Base-by-base conservation (phyloP, 2,888 invertebrate genomes). In the Amorpha juglandis region DNA sequence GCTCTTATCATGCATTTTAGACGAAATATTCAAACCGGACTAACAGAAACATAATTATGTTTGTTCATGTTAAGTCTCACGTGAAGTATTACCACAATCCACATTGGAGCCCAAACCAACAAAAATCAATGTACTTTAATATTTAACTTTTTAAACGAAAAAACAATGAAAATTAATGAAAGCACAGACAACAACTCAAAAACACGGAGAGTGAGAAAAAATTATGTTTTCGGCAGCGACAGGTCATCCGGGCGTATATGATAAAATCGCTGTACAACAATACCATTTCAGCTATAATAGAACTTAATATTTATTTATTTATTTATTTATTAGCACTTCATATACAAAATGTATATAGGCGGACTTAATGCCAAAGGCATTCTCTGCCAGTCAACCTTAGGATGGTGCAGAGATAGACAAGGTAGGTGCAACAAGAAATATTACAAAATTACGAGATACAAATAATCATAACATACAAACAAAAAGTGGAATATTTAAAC, bases 221-320 rank as follows among this genome's bases (percentile, higher is more conserved):
- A 84, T 87, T 86, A 80, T 82, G 78, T 80, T 75, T 78, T 81
- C 78, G 80, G 77, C 76, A 77, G 72, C 75, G 83, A 86, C 86
- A 81, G 78, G 71, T 78, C 78, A 80, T 82, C 78, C 78, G 73
- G 74, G 78, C 80, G 79, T 78, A 74, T 75, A 81, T 82, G 83
- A 85, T 84, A 85, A 82, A 80, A 84, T 81, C 78, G 71, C 74
- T 67, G 66, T 65, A 71, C 71, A 72, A 77, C 70, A 70, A 71
- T 74, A 70, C 70, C 72, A 68, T 63, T 67, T 66, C 70, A 47
- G 50, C 38, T 69, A 0, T 47, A 62, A 69, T 67, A 66, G 70
- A 19, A 69, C 70, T 74, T 71, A 83, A 78, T 77, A 48, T 21
- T 55, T n/a, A n/a, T n/a, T n/a, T n/a, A n/a, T n/a, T n/a, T n/a